phyloP scores from a whole-genome alignment of 1,140 invertebrate species.

The Camponotus floridanus region DNA sequence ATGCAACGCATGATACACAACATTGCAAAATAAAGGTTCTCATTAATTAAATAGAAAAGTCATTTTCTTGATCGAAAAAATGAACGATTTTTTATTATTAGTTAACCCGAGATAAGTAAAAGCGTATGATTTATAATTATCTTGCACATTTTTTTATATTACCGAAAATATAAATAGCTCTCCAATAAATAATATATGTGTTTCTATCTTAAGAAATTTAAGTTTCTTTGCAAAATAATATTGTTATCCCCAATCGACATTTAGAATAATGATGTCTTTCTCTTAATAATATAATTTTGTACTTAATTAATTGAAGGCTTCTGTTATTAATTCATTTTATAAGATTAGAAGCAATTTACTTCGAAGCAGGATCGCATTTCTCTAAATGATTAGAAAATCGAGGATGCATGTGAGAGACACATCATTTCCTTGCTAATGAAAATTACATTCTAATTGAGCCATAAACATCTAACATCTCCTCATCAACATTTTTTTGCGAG shows the following conservation, averaged over 20 bases:
- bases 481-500: no score
- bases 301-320: not conserved
- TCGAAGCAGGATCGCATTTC: not conserved
- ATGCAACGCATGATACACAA: constrained; percentile 53
- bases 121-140: constrained; percentile 2
- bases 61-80: constrained; percentile 58
- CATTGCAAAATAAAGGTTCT: not conserved
- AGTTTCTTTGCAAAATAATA: not conserved
- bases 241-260: not conserved
- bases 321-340: not conserved
- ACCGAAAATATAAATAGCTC: not conserved
- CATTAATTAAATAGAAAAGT: constrained; percentile 69
- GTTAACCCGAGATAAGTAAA: constrained; percentile 3
- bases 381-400: constrained; percentile 15
- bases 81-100: constrained; percentile 51
- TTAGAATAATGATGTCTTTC: not conserved
- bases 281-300: not conserved
- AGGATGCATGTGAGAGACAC: constrained; percentile 24
- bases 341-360: not conserved
- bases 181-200: not conserved
- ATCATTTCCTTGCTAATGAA: constrained; percentile 48
- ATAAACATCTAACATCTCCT: no score
- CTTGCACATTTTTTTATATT: not conserved
- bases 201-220: not conserved
- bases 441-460: constrained; percentile 49